Conservation (phyloP, 2,888 invertebrate species). For the Acleris sparsana region DNA sequence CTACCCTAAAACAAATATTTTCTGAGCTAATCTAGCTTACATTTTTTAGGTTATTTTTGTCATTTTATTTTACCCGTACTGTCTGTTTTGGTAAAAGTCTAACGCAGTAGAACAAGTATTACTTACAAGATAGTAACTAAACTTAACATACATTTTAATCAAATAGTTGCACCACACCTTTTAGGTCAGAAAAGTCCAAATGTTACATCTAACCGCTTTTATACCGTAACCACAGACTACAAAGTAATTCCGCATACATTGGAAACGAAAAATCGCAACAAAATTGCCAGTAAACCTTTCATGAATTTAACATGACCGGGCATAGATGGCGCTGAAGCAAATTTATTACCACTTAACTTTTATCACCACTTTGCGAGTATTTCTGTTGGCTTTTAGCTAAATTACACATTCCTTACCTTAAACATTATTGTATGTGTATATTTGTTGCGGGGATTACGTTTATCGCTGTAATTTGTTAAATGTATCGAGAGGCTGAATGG, state of each 20-base stretch:
- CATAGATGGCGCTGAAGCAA: conserved; percentile 39
- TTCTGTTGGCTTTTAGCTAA: conserved; percentile 38
- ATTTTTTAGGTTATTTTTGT: too few species aligned
- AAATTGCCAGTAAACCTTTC: conserved; percentile 42
- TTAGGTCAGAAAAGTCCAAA: too few species aligned
- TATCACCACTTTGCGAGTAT: conserved; percentile 35
- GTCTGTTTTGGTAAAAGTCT: too few species aligned
- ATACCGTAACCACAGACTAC: neutral
- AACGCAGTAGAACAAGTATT: too few species aligned
- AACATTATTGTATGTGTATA: conserved; percentile 31
- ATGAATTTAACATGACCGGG: conserved; percentile 37
- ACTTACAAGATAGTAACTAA: too few species aligned
- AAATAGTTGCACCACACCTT: too few species aligned
- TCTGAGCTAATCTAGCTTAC: too few species aligned
- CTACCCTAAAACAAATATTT: too few species aligned
- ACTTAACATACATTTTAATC: too few species aligned
- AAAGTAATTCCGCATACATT: conserved; percentile 16
- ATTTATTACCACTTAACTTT: conserved; percentile 40
- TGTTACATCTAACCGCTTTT: too few species aligned
- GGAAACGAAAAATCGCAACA: conserved; percentile 37
- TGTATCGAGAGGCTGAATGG: conserved; percentile 30
- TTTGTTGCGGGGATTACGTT: conserved; percentile 31
- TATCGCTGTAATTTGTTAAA: conserved; percentile 34
- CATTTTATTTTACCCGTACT: too few species aligned
- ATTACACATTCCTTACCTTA: conserved; percentile 38